Base-by-base conservation (phyloP, 2,797 vertebrate species). In the Ispidina lecontei region DNA sequence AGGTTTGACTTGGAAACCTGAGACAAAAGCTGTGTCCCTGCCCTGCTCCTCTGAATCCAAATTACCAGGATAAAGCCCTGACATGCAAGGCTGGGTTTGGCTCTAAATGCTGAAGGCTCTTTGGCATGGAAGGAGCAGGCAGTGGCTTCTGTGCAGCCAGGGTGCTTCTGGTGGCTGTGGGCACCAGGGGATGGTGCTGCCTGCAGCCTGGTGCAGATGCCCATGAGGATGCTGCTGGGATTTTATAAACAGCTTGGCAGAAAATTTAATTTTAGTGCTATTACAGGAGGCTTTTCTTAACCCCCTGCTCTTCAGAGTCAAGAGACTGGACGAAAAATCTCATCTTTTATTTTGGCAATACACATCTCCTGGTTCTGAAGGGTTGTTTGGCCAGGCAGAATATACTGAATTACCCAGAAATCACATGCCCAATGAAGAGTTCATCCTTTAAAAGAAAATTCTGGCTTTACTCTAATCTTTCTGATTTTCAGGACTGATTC, bases 1-100 rank as follows among this genome's bases (percentile, higher is more conserved):
- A 87, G 93, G 65, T 76, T 93, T 90, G 80, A 33, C 65, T 71
- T 52, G 81, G 75, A 90, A 91, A 90, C 51, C 77, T 44, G 68
- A 92, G 79, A 81, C 89, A 75, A 72, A 78, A 91, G 77, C 64
- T 79, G 49, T 74, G 21, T 72, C 46, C 55, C 35, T 75, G 2
- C 31, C 46, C 47, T 60, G 79, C 56, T 43, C 58, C 33, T 46
- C 68, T 91, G 80, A 90, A 64, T 87, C 80, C 58, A 84, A 91
- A 93, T 84, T 28, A 56, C 20, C 26, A 87, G 77, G 35, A 76
- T 41, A 60, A 93, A 55, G n/a, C 74, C 39, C 7, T 5, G 12
- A 44, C 54, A 33, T 2, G n/a, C 37, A 47, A 39, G 41, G 71
- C 60, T 92, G 84, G 41, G 5, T 71, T 94, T 64, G 64, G 22